Conservation (phyloP, 2,888 invertebrate genomes). For the Philonicus albiceps region DNA sequence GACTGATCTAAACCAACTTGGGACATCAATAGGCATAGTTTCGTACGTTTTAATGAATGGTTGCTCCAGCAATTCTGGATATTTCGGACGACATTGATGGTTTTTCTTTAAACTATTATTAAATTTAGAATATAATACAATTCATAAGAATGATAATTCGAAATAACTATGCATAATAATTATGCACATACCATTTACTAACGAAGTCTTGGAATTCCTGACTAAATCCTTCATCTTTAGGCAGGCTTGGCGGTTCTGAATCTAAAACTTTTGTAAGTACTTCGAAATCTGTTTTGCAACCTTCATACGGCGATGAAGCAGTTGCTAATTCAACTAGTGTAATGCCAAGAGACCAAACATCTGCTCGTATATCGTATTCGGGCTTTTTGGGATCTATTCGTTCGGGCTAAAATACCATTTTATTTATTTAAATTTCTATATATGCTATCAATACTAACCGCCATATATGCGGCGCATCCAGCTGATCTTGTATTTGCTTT, state of each 20-base stretch:
- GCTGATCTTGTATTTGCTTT: slow-evolving; percentile 97
- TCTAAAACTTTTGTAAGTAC: slow-evolving; percentile 91
- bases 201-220: slow-evolving; percentile 91
- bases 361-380: slow-evolving; percentile 98
- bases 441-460: slow-evolving; percentile 70
- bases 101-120: slow-evolving; percentile 86
- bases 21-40: slow-evolving; percentile 74
- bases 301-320: slow-evolving; percentile 92
- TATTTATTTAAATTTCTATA: background rate
- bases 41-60: slow-evolving; percentile 86
- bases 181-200: slow-evolving; percentile 83
- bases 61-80: slow-evolving; percentile 87
- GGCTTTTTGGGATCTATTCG: slow-evolving; percentile 94
- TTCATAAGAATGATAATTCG: background rate
- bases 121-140: background rate
- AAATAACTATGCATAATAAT: background rate
- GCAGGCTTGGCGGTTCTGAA: slow-evolving; percentile 87
- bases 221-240: slow-evolving; percentile 79
- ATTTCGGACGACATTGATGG: slow-evolving; percentile 92
- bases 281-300: slow-evolving; percentile 98
- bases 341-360: slow-evolving; percentile 99
- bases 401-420: slow-evolving; percentile 77
- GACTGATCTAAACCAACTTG: slow-evolving; percentile 81
- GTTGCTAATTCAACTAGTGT: slow-evolving; percentile 96
- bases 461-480: slow-evolving; percentile 99